Evolutionary conservation across 2,113 vertebrate species (phyloP).

Genomic region (Vombatus ursinus): DNA sequence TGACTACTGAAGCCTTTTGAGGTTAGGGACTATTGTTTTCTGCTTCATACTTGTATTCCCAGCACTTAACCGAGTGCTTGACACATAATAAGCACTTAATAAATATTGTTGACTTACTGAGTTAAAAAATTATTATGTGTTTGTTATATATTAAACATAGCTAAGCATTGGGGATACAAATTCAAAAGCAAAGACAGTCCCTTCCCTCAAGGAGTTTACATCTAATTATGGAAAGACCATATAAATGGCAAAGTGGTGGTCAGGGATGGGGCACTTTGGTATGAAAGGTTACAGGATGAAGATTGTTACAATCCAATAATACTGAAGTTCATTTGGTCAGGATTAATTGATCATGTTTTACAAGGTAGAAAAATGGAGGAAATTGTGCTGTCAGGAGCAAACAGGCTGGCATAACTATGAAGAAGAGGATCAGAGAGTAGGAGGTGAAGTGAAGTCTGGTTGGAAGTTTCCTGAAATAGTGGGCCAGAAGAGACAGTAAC

Average conservation of each 20-base stretch:
- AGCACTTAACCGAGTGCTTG: background rate
- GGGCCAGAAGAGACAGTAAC: background rate
- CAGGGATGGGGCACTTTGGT: background rate
- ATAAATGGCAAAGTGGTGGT: background rate
- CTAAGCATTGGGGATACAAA: background rate
- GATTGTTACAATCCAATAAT: background rate
- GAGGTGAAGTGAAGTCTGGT: background rate
- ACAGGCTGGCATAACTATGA: background rate
- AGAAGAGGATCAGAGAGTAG: background rate
- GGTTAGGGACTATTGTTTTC: background rate
- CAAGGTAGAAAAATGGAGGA: background rate
- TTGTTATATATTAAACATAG: background rate
- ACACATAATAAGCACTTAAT: background rate
- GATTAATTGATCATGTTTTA: background rate
- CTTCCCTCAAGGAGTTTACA: background rate
- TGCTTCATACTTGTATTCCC: background rate
- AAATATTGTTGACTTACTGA: background rate
- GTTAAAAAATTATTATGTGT: background rate
- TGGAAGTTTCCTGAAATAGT: background rate
- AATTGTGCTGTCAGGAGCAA: background rate
- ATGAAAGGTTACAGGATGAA: background rate
- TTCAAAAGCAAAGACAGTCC: background rate
- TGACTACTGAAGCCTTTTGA: slow-evolving; percentile 77
- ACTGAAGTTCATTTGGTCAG: background rate
- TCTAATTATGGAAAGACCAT: background rate